Base-by-base conservation (phyloP, 1,140 invertebrate species). In the Rhagoletis zephyria region DNA sequence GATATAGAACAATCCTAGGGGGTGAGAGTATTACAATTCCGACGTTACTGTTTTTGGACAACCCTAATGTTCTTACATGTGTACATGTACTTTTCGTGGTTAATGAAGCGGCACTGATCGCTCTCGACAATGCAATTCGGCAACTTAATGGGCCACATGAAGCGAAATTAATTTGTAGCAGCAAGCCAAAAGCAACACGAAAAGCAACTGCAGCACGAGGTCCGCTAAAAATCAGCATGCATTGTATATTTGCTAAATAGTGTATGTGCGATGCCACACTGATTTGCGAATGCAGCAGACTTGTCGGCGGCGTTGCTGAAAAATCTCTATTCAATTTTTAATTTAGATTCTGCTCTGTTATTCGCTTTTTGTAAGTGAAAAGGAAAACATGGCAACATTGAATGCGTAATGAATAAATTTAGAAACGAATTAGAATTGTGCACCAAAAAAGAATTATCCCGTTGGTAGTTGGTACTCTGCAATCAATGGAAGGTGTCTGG, bases 121-220 rank as follows among this genome's bases (percentile, higher is more conserved):
- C n/a, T 81, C 74, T 42, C 48, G 48, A 81, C 74, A 81, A 56
- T 81, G 74, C 48, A 56, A 81, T 81, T 81, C 74, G 74, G 74
- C 48, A 81, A 81, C 74, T 81, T 81, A 81, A 81, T 81, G 74
- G 74, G 48, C 74, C 74, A 81, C 74, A 81, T 81, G 74, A 81
- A 81, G 74, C 48, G 74, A 81, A 81, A 81, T 81, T 59, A 81
- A 81, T 81, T 81, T 56, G 48, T n/a, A 81, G 48, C 74, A 81
- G 74, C 74, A 56, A 81, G 56, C 74, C 48, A 81, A 81, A 81
- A 81, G 56, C 74, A 81, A 30, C 74, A 81, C 45, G 3, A 19
- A 56, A 48, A 56, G 56, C 45, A 81, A 14, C 74, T 48, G 30
- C 74, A 51, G 19, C 48, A 81, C 19, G 10, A 14, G 56, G 45